These are phyloP conservation scores for Augiades crinisus DNA, from an alignment of 2,888 invertebrate genomes.

Conservation along the genomic window DNA sequence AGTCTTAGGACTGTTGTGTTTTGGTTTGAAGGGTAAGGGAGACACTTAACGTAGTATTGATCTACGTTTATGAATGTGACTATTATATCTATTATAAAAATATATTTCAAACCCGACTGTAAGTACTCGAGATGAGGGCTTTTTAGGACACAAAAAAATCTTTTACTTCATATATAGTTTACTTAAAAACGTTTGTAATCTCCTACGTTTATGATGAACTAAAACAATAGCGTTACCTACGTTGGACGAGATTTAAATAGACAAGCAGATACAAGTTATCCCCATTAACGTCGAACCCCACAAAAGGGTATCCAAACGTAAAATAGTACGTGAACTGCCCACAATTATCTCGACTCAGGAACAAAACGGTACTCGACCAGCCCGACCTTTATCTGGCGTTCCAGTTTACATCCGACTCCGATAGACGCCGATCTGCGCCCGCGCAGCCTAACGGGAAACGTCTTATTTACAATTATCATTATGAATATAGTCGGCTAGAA, in stretches of 20 bases:
- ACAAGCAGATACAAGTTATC: background rate
- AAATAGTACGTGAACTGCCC: slow-evolving; percentile 28
- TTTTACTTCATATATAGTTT: too few relatives aligned
- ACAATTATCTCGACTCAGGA: slow-evolving; percentile 29
- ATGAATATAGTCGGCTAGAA: slow-evolving; percentile 24
- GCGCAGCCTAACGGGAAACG: slow-evolving; percentile 34
- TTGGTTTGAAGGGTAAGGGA: too few relatives aligned
- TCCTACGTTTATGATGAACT: too few relatives aligned
- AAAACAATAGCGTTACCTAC: too few relatives aligned
- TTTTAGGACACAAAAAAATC: too few relatives aligned
- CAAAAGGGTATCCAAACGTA: slow-evolving; percentile 15
- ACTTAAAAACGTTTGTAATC: too few relatives aligned
- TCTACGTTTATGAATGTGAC: too few relatives aligned
- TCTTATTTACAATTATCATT: slow-evolving; percentile 41
- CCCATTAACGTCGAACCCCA: background rate
- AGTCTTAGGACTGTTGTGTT: too few relatives aligned
- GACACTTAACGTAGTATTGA: too few relatives aligned
- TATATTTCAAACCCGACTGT: too few relatives aligned
- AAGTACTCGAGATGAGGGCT: too few relatives aligned
- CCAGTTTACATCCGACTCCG: slow-evolving; percentile 46
- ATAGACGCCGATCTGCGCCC: slow-evolving; percentile 33
- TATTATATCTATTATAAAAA: too few relatives aligned
- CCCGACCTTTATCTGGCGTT: slow-evolving; percentile 43
- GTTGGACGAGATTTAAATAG: background rate
- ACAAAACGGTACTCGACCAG: slow-evolving; percentile 40